Evolutionary conservation across 2,113 vertebrate genomes (phyloP), one percentile per base, ranked within the genome.

Genomic region (Caranx melampygus): DNA sequence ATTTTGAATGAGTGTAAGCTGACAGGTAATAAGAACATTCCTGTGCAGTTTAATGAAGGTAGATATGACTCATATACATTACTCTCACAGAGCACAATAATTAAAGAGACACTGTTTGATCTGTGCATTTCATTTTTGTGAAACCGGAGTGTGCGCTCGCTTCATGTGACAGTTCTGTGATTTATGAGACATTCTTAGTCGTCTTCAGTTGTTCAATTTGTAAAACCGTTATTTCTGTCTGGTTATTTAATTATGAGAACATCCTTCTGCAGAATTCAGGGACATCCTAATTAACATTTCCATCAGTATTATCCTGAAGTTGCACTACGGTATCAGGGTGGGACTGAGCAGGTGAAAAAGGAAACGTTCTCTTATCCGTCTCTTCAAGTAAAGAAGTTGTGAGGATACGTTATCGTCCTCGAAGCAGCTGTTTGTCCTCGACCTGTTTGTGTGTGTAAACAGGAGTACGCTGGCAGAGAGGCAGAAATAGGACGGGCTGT

Each of bases 401-500:
- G 52, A 63, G 59, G 54, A 64, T 34, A 20, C 58, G 21, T 57
- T 65, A 21, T 66, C 71, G 63, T 58, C 59, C 63, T 64, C 3
- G 8, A 72, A 80, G 69, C 77, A 80, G 69, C 68, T 69, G 70
- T 21, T 66, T 7, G 12, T 54, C 44, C 64, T 67, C 6, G 10
- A 45, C 34, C 64, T 70, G 18, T 78, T 42, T 54, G 44, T 26
- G 72, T 70, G 59, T 79, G 74, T 62, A 60, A 78, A 65, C 71
- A 16, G 31, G 75, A 13, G 16, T 37, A 63, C 58, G 70, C 82
- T 76, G 45, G 64, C 33, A 65, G 71, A 37, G 73, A 86, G 63
- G 40, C 74, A 67, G 12, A 87, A 82, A 61, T 70, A 83, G 71
- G 18, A 78, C 14, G n/a, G 58, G 72, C 40, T 81, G 59, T 74